A percentile compares a stretch with the other conserved stretches of the same genome.
phyloP scores from a whole-genome alignment of 2,113 vertebrate genomes.

The Eonycteris spelaea region DNA sequence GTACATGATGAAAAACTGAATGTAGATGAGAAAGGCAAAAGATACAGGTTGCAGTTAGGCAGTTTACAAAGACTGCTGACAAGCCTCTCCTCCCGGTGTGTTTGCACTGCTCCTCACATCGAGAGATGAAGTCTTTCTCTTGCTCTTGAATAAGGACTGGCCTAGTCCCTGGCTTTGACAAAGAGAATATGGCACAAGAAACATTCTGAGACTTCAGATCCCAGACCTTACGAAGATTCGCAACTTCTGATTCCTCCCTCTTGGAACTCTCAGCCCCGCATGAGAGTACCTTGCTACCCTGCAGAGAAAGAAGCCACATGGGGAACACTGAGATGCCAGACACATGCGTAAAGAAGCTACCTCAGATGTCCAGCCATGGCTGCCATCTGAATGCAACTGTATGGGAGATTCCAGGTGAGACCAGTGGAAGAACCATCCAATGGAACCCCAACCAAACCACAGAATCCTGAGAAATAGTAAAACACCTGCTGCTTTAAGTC shows the following conservation, averaged over 20 bases:
- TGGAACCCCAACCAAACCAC: not conserved
- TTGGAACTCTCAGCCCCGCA: not conserved
- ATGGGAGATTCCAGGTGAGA: not conserved
- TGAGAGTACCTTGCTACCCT: not conserved
- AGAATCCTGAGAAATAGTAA: not conserved
- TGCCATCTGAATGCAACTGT: not conserved
- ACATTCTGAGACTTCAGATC: not conserved
- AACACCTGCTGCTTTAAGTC: not conserved
- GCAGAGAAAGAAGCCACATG: not conserved
- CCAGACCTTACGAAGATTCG: not conserved
- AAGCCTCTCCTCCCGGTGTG: not conserved
- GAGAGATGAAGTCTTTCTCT: not conserved
- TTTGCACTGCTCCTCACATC: not conserved
- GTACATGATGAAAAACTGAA: conserved; percentile 31
- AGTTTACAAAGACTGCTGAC: not conserved
- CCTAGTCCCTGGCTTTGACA: not conserved
- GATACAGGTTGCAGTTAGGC: not conserved
- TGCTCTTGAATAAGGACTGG: not conserved
- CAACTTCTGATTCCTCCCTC: not conserved
- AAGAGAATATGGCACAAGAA: not conserved
- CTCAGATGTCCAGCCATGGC: not conserved
- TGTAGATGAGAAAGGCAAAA: not conserved
- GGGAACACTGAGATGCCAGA: not conserved
- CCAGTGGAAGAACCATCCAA: not conserved
- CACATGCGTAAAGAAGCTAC: not conserved